A percentile compares a stretch with the other conserved stretches of the same genome.
Conservation (phyloP, 1,140 invertebrate genomes). For the Drosophila santomea region DNA sequence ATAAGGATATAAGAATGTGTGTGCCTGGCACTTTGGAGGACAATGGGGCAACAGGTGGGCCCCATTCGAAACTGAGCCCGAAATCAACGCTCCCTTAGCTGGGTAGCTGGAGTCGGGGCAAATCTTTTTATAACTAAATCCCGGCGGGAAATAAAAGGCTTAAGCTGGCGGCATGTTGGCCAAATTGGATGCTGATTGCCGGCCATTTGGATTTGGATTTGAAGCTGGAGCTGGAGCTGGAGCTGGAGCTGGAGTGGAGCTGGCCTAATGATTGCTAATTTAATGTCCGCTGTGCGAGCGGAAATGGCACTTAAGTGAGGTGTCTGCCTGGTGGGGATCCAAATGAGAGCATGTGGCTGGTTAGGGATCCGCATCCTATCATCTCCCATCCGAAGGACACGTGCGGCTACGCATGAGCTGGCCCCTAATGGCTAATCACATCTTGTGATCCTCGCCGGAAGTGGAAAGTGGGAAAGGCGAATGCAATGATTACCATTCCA, state of each 20-base stretch:
- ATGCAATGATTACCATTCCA: conserved; percentile 36
- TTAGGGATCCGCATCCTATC: conserved; percentile 18
- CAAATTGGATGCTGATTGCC: conserved; percentile 79
- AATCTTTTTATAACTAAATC: conserved; percentile 73
- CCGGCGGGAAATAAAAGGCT: conserved; percentile 26
- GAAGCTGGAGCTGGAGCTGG: not conserved
- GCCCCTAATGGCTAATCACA: conserved; percentile 46
- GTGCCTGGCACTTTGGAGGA: conserved; percentile 32
- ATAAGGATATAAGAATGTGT: too few relatives aligned
- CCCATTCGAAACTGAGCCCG: conserved; percentile 1
- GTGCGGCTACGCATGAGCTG: conserved; percentile 56
- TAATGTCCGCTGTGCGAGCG: conserved; percentile 61
- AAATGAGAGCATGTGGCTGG: conserved; percentile 14
- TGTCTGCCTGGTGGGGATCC: not conserved
- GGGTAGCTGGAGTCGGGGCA: conserved; percentile 8
- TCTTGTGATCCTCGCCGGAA: conserved; percentile 29
- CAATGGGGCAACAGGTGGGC: conserved; percentile 76
- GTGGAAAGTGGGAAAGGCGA: conserved; percentile 9
- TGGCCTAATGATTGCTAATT: conserved; percentile 74
- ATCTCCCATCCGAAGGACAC: conserved; percentile 39
- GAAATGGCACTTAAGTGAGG: conserved; percentile 65
- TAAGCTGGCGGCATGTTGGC: conserved; percentile 67
- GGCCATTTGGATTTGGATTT: conserved; percentile 52
- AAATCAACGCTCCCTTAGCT: conserved; percentile 68
- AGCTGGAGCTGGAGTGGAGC: conserved; percentile 30